Evolutionary conservation across 2,888 invertebrate species (phyloP).

Genomic region (Apotomis turbidana): DNA sequence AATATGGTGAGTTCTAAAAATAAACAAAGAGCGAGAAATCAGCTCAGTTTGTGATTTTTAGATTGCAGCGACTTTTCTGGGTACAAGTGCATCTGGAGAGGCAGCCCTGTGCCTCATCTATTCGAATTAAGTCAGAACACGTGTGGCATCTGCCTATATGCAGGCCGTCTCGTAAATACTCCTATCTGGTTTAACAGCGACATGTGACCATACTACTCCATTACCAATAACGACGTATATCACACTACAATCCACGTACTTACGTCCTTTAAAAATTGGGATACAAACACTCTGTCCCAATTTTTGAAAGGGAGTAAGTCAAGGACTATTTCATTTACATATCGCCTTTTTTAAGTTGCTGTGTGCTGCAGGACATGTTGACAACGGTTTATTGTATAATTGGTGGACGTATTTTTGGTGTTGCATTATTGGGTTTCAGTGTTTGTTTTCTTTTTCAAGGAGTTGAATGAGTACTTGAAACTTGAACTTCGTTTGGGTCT

Average conservation of each 20-base stretch:
- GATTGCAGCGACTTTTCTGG: no score
- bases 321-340: neutral
- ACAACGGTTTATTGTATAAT: slow-evolving; percentile 64
- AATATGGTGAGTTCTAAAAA: no score
- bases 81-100: slow-evolving; percentile 32
- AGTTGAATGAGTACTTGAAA: neutral
- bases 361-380: slow-evolving; percentile 56
- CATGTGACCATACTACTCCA: slow-evolving; percentile 58
- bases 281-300: slow-evolving; percentile 11
- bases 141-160: slow-evolving; percentile 81
- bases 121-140: slow-evolving; percentile 81
- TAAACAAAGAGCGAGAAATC: no score
- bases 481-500: neutral
- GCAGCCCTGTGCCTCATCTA: slow-evolving; percentile 76
- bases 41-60: no score
- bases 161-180: slow-evolving; percentile 76
- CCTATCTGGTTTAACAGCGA: slow-evolving; percentile 73
- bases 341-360: neutral
- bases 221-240: slow-evolving; percentile 14
- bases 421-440: slow-evolving; percentile 23
- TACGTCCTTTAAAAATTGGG: slow-evolving; percentile 17
- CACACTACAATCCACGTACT: neutral
- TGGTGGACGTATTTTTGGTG: slow-evolving; percentile 45
- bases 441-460: slow-evolving; percentile 7
- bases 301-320: neutral